phyloP scores from a whole-genome alignment of 1,140 invertebrate species.

The Brachystomella parvula region DNA sequence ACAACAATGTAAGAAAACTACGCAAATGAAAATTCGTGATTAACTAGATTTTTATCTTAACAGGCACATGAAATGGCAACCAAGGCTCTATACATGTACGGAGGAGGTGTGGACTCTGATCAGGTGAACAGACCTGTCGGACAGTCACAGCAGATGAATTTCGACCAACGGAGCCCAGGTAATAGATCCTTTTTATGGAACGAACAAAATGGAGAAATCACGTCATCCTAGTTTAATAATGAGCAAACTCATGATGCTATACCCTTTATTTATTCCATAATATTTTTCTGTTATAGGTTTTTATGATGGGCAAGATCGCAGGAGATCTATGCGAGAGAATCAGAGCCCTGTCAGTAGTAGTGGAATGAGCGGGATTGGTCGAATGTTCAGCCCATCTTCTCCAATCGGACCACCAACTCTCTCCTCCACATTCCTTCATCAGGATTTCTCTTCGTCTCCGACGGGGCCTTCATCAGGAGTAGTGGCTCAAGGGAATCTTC shows the following conservation, averaged over 20 bases:
- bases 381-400: not conserved
- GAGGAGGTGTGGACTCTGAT: constrained; percentile 56
- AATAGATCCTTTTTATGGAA: no score
- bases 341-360: no score
- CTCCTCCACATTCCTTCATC: not conserved
- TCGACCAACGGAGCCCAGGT: no score
- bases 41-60: constrained; percentile 30
- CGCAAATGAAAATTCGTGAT: not conserved
- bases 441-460: not conserved
- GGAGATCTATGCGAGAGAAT: no score
- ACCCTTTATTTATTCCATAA: no score
- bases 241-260: no score
- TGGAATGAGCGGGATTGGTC: no score
- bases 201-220: no score
- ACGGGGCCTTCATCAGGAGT: constrained; percentile 29
- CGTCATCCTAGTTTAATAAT: no score
- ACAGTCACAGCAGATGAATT: no score
- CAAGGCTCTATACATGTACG: constrained; percentile 85
- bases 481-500: constrained; percentile 11
- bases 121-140: not conserved
- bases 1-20: not conserved
- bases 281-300: no score
- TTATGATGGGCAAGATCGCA: no score
- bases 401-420: not conserved
- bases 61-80: constrained; percentile 74